Percentiles rank a stretch among this genome's conserved stretches.
Evolutionary conservation across 2,113 vertebrate genomes (phyloP).

Genomic region (Galemys pyrenaicus): DNA sequence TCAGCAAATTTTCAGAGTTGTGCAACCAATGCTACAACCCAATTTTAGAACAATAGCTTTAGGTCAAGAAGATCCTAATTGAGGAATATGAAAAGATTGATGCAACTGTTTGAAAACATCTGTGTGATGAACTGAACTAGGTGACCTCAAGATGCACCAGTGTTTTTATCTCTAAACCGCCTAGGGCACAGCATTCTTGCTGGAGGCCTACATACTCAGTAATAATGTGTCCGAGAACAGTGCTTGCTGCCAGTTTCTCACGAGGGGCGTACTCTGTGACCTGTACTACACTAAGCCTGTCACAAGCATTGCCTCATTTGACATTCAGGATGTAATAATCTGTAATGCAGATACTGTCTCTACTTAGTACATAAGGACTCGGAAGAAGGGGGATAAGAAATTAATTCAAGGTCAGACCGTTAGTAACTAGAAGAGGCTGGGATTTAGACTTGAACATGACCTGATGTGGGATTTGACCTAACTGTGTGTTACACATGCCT

Average conservation of each 20-base stretch:
- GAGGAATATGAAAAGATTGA: slow-evolving; percentile 28
- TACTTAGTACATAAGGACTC: not conserved
- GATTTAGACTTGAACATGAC: not conserved
- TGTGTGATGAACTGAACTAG: not conserved
- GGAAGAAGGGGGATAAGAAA: not conserved
- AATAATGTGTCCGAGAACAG: not conserved
- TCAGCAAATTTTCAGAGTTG: slow-evolving; percentile 3
- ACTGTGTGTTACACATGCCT: not conserved
- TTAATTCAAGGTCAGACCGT: not conserved
- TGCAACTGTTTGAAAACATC: slow-evolving; percentile 19
- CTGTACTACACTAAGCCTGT: not conserved
- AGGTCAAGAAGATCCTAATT: not conserved
- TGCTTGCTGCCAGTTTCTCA: not conserved
- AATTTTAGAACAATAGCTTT: not conserved
- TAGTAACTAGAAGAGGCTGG: not conserved
- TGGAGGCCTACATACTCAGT: not conserved
- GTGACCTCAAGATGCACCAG: not conserved
- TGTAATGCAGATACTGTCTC: not conserved
- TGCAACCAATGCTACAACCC: not conserved
- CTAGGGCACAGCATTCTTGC: not conserved
- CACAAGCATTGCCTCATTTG: not conserved
- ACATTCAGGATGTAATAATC: not conserved
- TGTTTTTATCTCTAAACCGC: not conserved
- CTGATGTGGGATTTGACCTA: not conserved
- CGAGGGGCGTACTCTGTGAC: not conserved